Base-by-base conservation (phyloP, 2,113 vertebrate genomes). In the Pelecanoides urinatrix region DNA sequence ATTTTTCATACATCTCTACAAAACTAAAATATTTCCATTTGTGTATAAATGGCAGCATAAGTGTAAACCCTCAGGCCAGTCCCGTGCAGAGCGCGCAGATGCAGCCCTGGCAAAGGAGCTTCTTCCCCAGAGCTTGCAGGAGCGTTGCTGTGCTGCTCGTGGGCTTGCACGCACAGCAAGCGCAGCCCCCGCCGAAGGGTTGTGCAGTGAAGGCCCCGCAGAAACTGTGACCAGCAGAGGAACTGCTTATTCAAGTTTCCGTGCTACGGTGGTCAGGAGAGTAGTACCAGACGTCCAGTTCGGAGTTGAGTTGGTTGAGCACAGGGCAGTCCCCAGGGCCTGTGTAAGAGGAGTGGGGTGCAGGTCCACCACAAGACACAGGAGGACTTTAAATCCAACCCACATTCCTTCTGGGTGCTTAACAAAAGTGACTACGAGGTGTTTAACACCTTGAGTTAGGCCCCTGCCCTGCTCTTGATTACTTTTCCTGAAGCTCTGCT, bases 101-200 rank as follows among this genome's bases (percentile, higher is more conserved):
- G 58, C 21, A 44, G 52, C 38, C 38, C 29, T n/a, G 11, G 25
- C 0, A 4, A 88, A 40, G 58, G 27, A 65, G 32, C 7, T 56
- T 58, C 38, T 74, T 6, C 29, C 8, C 15, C 13, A 11, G 27
- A 40, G 12, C 42, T 26, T 53, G 58, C 42, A 44, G 67, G 19
- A 50, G 32, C 18, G 12, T 29, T 30, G 38, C 27, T 25, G n/a
- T 34, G 61, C 50, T 22, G 17, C 62, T 29, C 40, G 15, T 23
- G 34, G 38, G 45, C 38, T 50, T 19, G 26, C 44, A 23, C 4
- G 0, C 32, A 9, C 25, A 16, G 38, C 4, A 1, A 36, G 49
- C 2, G 0, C 2, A 3, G 50, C 59, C 50, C 50, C 50, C 1
- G 2, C 17, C 27, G 20, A 42, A 42, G 52, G 2, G 30, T 30